Evolutionary conservation across 2,888 invertebrate genomes (phyloP), one percentile per base, ranked within the genome.

Genomic region (Ellobium chinense): DNA sequence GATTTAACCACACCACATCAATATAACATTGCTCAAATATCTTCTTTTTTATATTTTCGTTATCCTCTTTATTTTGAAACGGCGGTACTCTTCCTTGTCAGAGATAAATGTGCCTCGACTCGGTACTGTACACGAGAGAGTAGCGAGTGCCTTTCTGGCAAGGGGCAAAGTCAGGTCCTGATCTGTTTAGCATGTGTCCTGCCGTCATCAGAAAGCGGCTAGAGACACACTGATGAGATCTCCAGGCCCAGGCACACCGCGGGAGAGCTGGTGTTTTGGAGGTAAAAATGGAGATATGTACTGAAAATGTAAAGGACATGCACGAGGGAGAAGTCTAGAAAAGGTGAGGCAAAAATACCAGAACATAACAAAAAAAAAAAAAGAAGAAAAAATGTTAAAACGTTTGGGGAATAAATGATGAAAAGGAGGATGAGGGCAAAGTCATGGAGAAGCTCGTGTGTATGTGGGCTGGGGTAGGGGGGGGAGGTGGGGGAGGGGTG

Each of bases 221-320:
- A 58, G 31, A 58, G 72, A 72, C 72, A 72, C 24, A 24, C 14
- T 60, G 58, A 72, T 72, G 58, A 0, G 7, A 58, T 72, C 36
- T 18, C 36, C 72, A 72, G 58, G 36, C 34, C 46, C 14, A 9
- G 1, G 46, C 46, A 72, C 36, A 27, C 72, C 21, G 72, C 58
- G 36, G 72, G 72, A 60, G 72, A 36, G 60, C 58, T 60, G 36
- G n/a, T 58, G 72, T 72, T 60, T 27, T 31, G 24, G 37, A 66
- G 37, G 66, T 24, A 37, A 39, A 24, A 46, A 46, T 34, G 37
- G 3, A 7, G 56, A 56, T 31, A 29, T 31, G 14, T 36, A 14
- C 27, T 60, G 12, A 27, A 36, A n/a, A 34, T 60, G 72, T 58
- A 37, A 58, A 27, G 36, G 60, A 60, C 24, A 27, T 37, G 14